Evolutionary conservation across 2,113 vertebrate genomes (phyloP), one percentile per base, ranked within the genome.

Genomic region (Rynchops niger): DNA sequence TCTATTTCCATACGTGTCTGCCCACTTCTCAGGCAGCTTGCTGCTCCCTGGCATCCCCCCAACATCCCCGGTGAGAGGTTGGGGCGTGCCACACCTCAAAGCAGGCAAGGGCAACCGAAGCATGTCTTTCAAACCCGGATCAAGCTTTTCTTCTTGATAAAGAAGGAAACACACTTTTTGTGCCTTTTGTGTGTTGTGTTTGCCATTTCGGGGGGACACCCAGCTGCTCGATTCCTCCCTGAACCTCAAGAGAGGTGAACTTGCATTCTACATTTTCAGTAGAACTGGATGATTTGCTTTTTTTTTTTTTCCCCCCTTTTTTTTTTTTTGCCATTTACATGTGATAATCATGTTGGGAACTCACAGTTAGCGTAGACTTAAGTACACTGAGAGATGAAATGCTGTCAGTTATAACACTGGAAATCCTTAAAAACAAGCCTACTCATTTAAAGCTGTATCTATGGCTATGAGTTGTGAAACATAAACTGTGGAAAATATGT

Each of bases 1-100:
- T 62, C 61, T 20, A 63, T 23, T 67, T n/a, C 29, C 45, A 6
- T 45, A 38, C 0, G 0, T 1, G 11, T 20, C 53, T 45, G 8
- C 23, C 38, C 42, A 27, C 32, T 59, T 34, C 36, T 27, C 47
- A 16, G 80, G 47, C 42, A 86, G n/a, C 53, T 76, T 3, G 4
- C 45, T 20, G 34, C 71, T 80, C 71, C 34, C 43, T 43, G 40
- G 18, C 72, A n/a, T n/a, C 40, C n/a, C 43, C 26, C 26, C 18
- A 21, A 4, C 4, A 1, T 2, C 27, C 30, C 11, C 0, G 0
- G 17, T 0, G 4, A 79, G 36, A 42, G 0, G 2, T 14, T 71
- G 52, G 18, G 26, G 29, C 23, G 3, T 53, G 52, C 9, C 30
- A 16, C 34, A 12, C 36, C 29, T 6, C 9, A 32, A 47, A 73